Evolutionary conservation across 2,797 vertebrate species (phyloP).

Genomic region (Sphenodon punctatus): DNA sequence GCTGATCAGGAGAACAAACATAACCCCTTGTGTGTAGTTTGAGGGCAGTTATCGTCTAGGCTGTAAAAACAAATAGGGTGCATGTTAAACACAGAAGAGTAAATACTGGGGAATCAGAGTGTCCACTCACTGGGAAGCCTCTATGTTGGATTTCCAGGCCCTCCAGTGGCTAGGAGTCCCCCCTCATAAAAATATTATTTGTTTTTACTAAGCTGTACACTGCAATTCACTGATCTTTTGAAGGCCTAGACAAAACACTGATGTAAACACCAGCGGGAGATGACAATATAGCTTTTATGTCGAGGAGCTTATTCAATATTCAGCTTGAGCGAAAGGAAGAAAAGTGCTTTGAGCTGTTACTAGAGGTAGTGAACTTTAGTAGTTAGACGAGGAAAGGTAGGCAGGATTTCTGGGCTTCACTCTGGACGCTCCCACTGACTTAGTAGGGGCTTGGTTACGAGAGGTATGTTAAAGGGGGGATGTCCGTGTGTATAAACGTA

Average conservation of each 20-base stretch:
- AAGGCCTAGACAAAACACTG: neutral
- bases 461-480: too few relatives aligned
- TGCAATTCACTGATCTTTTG: neutral
- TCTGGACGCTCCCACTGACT: too few relatives aligned
- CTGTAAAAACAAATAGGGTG: neutral
- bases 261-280: neutral
- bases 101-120: neutral
- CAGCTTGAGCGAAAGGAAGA: neutral
- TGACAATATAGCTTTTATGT: neutral
- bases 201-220: accelerated
- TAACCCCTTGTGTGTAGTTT: neutral
- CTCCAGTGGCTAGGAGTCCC: neutral
- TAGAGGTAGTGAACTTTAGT: too few relatives aligned
- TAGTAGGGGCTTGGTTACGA: too few relatives aligned
- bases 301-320: accelerated
- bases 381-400: too few relatives aligned
- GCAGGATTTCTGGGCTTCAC: too few relatives aligned
- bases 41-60: neutral
- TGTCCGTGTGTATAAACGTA: too few relatives aligned
- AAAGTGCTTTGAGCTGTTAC: neutral
- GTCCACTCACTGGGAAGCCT: neutral
- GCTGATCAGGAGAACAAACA: neutral
- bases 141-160: neutral
- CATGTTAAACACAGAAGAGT: neutral
- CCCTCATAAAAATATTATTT: neutral